phyloP scores from a whole-genome alignment of 2,797 vertebrate species.

The Ficedula albicollis region DNA sequence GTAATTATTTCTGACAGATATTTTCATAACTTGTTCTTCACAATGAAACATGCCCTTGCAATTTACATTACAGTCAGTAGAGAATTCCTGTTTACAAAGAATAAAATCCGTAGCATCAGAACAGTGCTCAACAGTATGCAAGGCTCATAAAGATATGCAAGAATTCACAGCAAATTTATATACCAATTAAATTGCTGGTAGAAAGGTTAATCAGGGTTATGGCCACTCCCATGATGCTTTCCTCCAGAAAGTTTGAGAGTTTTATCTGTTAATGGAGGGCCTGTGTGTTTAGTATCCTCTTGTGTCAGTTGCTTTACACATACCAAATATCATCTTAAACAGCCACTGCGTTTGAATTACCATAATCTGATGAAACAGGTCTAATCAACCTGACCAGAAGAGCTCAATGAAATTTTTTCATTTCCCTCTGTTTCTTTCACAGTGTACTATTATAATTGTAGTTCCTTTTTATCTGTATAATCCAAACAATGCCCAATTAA shows the following conservation, averaged over 20 bases:
- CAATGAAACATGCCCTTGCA: neutral
- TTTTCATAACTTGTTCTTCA: conserved; percentile 5
- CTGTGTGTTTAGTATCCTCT: neutral
- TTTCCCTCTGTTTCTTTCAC: neutral
- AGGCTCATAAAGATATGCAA: neutral
- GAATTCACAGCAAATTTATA: neutral
- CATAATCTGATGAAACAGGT: neutral
- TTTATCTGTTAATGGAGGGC: neutral
- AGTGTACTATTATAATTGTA: neutral
- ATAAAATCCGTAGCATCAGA: neutral
- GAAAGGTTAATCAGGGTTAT: neutral
- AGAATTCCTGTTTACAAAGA: neutral
- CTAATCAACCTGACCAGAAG: neutral
- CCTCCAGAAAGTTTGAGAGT: neutral
- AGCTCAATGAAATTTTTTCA: neutral
- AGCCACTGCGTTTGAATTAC: neutral
- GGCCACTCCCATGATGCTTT: neutral
- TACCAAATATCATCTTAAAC: neutral
- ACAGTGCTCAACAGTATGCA: neutral
- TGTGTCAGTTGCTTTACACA: neutral
- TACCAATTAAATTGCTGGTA: neutral
- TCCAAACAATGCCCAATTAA: neutral
- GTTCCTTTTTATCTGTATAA: neutral
- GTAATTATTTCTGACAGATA: conserved; percentile 22
- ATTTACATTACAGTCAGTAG: neutral